phyloP scores from a whole-genome alignment of 2,888 invertebrate species.

The Cephus pulcher region DNA sequence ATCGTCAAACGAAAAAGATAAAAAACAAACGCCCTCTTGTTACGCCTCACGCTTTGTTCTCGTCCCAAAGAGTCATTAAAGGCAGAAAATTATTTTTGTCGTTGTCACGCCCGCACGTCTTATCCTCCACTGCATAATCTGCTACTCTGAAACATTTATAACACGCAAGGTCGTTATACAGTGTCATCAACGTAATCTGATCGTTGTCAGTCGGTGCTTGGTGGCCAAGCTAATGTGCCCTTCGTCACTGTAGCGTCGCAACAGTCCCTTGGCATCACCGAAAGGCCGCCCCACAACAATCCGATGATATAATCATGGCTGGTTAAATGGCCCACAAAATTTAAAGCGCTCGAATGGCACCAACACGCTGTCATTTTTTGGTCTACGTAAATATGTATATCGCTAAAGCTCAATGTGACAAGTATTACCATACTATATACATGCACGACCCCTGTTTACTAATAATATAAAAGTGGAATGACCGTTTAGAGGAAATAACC shows the following conservation, averaged over 20 bases:
- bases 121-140: background rate
- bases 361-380: background rate
- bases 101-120: background rate
- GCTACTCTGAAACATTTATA: background rate
- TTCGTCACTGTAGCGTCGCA: background rate
- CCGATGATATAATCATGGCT: constrained; percentile 15
- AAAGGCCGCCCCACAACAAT: background rate
- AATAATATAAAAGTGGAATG: background rate
- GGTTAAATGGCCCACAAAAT: constrained; percentile 13
- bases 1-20: background rate
- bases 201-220: background rate
- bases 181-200: background rate
- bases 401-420: background rate
- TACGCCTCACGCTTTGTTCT: background rate
- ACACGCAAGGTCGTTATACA: background rate
- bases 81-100: background rate
- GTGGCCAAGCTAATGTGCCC: background rate
- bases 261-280: background rate
- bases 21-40: background rate
- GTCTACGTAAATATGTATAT: background rate
- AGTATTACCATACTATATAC: background rate
- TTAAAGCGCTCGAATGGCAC: constrained; percentile 3
- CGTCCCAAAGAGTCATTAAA: background rate
- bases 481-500: background rate
- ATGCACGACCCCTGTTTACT: background rate